Base-by-base conservation (phyloP, 2,888 invertebrate genomes). In the Pandemis heparana region DNA sequence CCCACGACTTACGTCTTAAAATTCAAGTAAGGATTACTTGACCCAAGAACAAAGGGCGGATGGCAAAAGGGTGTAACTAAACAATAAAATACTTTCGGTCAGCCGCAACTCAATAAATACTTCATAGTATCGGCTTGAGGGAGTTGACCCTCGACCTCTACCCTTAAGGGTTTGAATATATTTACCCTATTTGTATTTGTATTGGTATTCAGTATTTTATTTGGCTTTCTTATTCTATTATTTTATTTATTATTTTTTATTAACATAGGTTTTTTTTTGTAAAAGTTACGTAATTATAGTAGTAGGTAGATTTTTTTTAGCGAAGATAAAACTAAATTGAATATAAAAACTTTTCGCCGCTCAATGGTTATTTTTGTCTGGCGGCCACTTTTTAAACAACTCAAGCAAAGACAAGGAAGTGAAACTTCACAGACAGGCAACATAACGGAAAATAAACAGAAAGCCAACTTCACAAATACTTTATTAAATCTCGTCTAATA, bases 101-200 rank as follows among this genome's bases (percentile, higher is more conserved):
- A 89, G 85, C 94, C 94, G 85, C 94, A 92, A 90, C 91, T 92
- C 92, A 90, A 94, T 94, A 94, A 94, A 94, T 94, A 94, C 94
- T 92, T 94, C 92, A 92, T 92, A 92, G 92, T 92, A 93, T 91
- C 91, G 90, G 91, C 88, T 88, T 87, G 88, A 89, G 90, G 91
- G 89, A 87, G 85, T 87, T 89, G 92, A 87, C 92, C 92, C 91
- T 87, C 91, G 92, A 90, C 91, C 92, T 90, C 85, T 86, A 82
- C 89, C 91, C 92, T 91, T 85, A 80, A 79, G 85, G 89, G 88
- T 70, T 74, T 74, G 74, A 74, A 74, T 74, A 74, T 73, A 73
- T 74, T 74, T 69, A 53, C 64, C 74, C 74, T 65, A 65, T 65
- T 61, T 48, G 73, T 69, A 18, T 64, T 65, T 60, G 43, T 60